A percentile compares a stretch with the other conserved stretches of the same genome.
These are phyloP conservation scores for Pogonocichla stellata DNA, from an alignment of 2,113 vertebrate genomes.

Conservation along the genomic window DNA sequence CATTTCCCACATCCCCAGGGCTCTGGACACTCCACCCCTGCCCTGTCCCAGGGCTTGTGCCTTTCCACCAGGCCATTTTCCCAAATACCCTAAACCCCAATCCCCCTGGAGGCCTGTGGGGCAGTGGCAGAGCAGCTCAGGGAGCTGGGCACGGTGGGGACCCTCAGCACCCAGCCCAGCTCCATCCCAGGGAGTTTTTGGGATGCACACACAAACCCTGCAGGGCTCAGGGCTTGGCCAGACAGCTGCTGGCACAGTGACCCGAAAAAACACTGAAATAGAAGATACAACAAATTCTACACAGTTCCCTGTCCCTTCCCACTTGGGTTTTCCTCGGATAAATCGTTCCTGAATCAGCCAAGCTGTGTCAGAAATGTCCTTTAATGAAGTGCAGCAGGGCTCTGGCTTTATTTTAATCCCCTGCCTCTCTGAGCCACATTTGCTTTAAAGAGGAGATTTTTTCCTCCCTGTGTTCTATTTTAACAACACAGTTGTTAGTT, in stretches of 20 bases:
- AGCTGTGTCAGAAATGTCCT: conserved; percentile 34
- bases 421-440: neutral
- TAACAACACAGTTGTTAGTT: neutral
- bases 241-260: neutral
- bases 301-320: conserved; percentile 5
- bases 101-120: neutral
- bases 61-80: neutral
- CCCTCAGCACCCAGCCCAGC: neutral
- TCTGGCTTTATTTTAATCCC: conserved; percentile 28
- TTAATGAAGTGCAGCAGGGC: conserved; percentile 48
- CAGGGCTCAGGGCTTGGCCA: neutral
- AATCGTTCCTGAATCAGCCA: conserved; percentile 2
- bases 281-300: neutral
- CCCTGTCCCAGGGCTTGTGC: neutral
- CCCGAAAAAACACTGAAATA: neutral
- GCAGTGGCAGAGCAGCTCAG: neutral
- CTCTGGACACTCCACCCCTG: neutral
- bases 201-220: neutral
- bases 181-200: neutral
- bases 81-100: neutral
- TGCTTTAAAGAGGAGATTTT: neutral
- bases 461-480: neutral
- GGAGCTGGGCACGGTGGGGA: neutral
- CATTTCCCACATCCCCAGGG: neutral
- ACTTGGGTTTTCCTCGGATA: neutral